Evolutionary conservation across 1,140 invertebrate genomes (phyloP).

Genomic region (Telenomus remus): DNA sequence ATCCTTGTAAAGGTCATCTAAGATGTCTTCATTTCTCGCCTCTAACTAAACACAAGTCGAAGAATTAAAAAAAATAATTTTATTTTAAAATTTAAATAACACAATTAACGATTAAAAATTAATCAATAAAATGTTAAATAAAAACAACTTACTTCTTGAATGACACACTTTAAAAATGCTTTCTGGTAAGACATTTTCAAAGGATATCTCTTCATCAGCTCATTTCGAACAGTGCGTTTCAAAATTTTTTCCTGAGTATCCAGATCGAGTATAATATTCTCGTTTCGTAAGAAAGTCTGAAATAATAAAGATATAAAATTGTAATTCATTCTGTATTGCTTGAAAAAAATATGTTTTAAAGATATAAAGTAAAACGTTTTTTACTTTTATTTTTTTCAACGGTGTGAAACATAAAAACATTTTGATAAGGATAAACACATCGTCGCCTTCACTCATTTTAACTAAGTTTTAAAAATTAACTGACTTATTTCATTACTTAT

Average conservation of each 20-base stretch:
- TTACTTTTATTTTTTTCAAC: constrained; percentile 7
- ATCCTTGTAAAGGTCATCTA: constrained; percentile 35
- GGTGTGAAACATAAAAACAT: constrained; percentile 13
- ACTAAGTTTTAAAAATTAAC: background rate
- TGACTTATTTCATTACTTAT: too few species aligned
- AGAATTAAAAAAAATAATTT: background rate
- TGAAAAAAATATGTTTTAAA: too few species aligned
- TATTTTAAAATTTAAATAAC: constrained; percentile 1
- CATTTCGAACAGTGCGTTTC: constrained; percentile 4
- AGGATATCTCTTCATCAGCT: constrained; percentile 2
- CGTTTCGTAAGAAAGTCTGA: background rate
- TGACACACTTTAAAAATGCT: constrained; percentile 17
- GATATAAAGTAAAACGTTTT: background rate
- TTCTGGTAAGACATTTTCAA: constrained; percentile 19
- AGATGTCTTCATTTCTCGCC: constrained; percentile 16
- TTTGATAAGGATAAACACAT: constrained; percentile 4
- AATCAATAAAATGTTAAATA: background rate
- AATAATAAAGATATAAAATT: background rate
- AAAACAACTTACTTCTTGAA: constrained; percentile 3
- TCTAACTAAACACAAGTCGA: constrained; percentile 23
- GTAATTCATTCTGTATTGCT: background rate
- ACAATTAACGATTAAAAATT: background rate
- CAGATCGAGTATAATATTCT: background rate
- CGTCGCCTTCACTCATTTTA: constrained; percentile 5
- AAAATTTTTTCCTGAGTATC: constrained; percentile 5